A percentile compares a stretch with the other conserved stretches of the same genome.
These are phyloP conservation scores for Heliconius melpomene DNA, from an alignment of 1,140 invertebrate species.

Conservation along the genomic window DNA sequence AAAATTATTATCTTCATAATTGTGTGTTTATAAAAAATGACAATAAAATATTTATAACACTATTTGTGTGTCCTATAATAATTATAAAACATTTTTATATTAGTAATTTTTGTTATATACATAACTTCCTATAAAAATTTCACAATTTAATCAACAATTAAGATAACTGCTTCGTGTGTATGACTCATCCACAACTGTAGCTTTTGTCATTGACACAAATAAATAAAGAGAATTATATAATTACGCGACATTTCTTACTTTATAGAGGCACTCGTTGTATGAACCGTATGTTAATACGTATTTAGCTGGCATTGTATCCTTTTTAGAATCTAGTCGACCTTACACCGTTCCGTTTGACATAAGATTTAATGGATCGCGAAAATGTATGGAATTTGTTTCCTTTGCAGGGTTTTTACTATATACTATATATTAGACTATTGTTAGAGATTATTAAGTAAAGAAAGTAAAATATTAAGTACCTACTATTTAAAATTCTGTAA, in stretches of 20 bases:
- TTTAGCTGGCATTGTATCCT: slow-evolving; percentile 12
- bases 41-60: no score
- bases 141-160: background rate
- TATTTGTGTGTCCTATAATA: no score
- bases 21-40: no score
- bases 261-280: slow-evolving; percentile 9
- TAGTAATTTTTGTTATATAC: no score
- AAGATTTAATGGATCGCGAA: slow-evolving; percentile 8
- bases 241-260: slow-evolving; percentile 23
- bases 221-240: slow-evolving; percentile 22
- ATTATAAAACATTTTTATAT: no score
- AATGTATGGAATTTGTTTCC: background rate
- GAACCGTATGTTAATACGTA: slow-evolving; percentile 6
- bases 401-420: background rate
- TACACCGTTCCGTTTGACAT: background rate
- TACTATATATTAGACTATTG: background rate
- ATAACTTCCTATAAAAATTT: background rate
- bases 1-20: no score
- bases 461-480: no score
- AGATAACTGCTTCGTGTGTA: background rate
- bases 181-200: slow-evolving; percentile 2
- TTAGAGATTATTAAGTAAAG: no score
- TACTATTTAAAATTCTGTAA: no score
- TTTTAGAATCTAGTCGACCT: slow-evolving; percentile 13
- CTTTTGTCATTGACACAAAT: slow-evolving; percentile 22